Percentiles rank a stretch among this genome's conserved stretches.
These are phyloP conservation scores for Oxyruncus cristatus DNA, from an alignment of 2,113 vertebrate genomes.

Conservation along the genomic window DNA sequence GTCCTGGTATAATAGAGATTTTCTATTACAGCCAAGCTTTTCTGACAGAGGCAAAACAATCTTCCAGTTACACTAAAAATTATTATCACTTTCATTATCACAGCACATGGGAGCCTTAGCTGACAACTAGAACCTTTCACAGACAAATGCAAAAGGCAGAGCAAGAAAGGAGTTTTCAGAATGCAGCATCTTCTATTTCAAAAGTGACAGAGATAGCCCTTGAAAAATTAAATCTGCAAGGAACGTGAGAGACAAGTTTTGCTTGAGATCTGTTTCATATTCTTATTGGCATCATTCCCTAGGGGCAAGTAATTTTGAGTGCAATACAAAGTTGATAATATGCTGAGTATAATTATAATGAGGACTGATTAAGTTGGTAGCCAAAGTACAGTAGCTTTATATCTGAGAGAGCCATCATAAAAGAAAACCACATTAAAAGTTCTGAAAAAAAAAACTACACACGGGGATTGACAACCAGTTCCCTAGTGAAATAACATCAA, in stretches of 20 bases:
- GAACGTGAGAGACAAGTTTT: conserved; percentile 27
- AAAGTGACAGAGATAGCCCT: conserved; percentile 13
- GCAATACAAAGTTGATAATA: conserved; percentile 51
- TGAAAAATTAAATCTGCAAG: conserved; percentile 32
- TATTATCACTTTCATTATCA: conserved; percentile 23
- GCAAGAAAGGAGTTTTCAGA: conserved; percentile 2
- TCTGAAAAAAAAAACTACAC: neutral
- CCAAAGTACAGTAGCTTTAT: conserved; percentile 45
- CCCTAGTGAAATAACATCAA: conserved; percentile 57
- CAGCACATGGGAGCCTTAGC: neutral
- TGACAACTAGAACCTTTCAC: neutral
- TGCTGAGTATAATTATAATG: conserved; percentile 55
- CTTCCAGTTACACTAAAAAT: neutral
- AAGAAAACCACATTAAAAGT: conserved; percentile 52
- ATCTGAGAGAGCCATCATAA: conserved; percentile 47
- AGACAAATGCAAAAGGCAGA: neutral
- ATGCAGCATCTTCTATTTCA: conserved; percentile 8
- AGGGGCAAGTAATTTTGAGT: conserved; percentile 53
- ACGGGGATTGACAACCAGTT: conserved; percentile 32
- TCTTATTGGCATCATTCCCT: conserved; percentile 36
- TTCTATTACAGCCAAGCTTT: neutral
- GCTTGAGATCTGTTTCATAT: conserved; percentile 29
- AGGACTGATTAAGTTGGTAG: conserved; percentile 62
- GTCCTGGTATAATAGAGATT: neutral
- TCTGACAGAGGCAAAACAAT: conserved; percentile 19